These are phyloP conservation scores for Orthonyx spaldingii DNA, from an alignment of 2,113 vertebrate genomes.

Conservation along the genomic window DNA sequence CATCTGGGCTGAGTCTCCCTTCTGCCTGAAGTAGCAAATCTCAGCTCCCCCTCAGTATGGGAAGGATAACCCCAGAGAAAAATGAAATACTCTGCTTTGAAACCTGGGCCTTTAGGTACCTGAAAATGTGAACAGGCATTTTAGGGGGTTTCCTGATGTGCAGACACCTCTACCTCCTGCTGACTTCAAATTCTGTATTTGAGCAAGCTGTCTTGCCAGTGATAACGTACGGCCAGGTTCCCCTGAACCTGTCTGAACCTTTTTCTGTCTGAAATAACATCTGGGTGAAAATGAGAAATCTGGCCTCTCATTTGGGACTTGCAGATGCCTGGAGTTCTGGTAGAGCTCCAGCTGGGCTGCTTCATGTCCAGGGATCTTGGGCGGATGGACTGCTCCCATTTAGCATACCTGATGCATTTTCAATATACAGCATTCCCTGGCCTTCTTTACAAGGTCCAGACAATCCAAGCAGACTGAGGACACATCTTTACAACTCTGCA, in stretches of 20 bases:
- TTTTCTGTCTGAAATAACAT: not conserved
- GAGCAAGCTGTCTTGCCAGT: not conserved
- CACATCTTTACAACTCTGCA: not conserved
- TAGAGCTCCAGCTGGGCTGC: not conserved
- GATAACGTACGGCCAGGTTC: not conserved
- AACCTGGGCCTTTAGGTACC: not conserved
- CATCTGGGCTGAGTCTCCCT: not conserved
- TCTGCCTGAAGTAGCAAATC: not conserved
- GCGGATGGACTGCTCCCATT: not conserved
- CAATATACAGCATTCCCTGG: not conserved
- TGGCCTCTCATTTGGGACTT: not conserved
- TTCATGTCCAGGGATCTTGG: not conserved
- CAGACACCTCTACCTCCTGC: not conserved
- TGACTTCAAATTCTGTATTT: slow-evolving; percentile 11
- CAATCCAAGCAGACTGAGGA: not conserved
- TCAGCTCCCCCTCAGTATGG: not conserved
- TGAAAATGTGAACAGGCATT: slow-evolving; percentile 15
- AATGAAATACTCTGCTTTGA: not conserved
- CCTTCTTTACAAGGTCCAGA: not conserved
- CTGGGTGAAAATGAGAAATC: slow-evolving; percentile 2
- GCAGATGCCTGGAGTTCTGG: not conserved
- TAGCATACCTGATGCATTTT: not conserved
- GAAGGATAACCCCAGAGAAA: not conserved
- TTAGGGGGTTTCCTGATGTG: not conserved
- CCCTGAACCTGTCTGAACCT: not conserved